phyloP scores from a whole-genome alignment of 35 echinoderm and acorn worm species.

The Ophioderma brevispina region DNA sequence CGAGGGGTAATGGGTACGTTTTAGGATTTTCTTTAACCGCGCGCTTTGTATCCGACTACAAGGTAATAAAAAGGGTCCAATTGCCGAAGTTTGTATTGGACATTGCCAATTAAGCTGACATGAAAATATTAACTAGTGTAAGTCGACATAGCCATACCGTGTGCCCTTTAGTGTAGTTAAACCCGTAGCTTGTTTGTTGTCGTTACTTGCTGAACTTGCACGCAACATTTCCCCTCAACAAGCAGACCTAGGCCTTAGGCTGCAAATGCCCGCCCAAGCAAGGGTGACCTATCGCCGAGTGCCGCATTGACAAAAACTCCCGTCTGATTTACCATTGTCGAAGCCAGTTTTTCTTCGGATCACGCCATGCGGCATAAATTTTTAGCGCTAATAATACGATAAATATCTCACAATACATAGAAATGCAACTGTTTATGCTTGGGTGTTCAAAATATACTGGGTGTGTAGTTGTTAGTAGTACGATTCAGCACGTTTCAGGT shows the following conservation, averaged over 20 bases:
- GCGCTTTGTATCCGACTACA: neutral
- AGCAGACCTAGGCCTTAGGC: neutral
- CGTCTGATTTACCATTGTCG: neutral
- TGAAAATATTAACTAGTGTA: neutral
- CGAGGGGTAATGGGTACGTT: neutral
- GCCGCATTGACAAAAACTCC: neutral
- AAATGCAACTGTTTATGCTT: constrained; percentile 10
- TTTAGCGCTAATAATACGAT: constrained; percentile 10
- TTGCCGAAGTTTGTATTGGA: neutral
- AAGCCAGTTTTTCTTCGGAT: neutral
- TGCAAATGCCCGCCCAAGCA: neutral
- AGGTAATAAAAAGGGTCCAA: neutral
- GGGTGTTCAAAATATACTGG: neutral
- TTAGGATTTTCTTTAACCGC: neutral
- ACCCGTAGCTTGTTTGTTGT: neutral
- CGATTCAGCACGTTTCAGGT: neutral
- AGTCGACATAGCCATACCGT: neutral
- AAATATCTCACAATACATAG: neutral
- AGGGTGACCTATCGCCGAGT: neutral
- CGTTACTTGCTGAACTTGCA: neutral
- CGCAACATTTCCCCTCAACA: constrained; percentile 1
- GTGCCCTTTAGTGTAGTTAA: neutral
- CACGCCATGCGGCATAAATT: neutral
- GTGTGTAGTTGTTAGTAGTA: neutral
- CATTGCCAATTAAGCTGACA: neutral